Percentiles rank a stretch among this genome's conserved stretches.
These are phyloP conservation scores for Asbolus verrucosus DNA, from an alignment of 1,140 invertebrate genomes.

Conservation along the genomic window DNA sequence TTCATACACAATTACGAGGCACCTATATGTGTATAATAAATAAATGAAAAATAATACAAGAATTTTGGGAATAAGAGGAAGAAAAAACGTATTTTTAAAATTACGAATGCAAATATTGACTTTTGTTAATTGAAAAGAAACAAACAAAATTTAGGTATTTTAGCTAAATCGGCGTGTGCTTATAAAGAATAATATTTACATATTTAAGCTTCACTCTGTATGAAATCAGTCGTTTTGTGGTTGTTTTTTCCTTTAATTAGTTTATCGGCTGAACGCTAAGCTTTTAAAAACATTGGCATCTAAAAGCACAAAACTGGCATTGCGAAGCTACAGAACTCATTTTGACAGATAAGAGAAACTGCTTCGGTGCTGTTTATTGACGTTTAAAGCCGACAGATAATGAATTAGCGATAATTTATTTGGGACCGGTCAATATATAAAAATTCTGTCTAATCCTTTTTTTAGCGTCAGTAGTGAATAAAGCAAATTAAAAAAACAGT, in stretches of 20 bases:
- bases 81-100: too few relatives aligned
- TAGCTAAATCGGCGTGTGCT: too few relatives aligned
- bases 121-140: conserved; percentile 8
- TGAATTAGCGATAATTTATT: too few relatives aligned
- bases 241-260: conserved; percentile 31
- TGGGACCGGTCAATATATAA: conserved; percentile 12
- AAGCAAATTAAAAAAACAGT: conserved; percentile 33
- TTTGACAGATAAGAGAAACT: background rate
- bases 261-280: conserved; percentile 21
- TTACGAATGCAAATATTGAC: too few relatives aligned
- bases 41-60: too few relatives aligned
- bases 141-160: too few relatives aligned
- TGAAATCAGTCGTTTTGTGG: conserved; percentile 30
- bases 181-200: too few relatives aligned
- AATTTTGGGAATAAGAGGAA: too few relatives aligned
- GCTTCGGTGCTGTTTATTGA: background rate
- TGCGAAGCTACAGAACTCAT: background rate
- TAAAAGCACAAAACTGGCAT: conserved; percentile 16
- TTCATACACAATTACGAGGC: too few relatives aligned
- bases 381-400: too few relatives aligned
- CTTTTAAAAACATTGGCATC: conserved; percentile 17
- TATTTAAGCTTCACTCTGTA: conserved; percentile 21
- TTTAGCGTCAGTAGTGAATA: conserved; percentile 25
- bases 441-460: conserved; percentile 24
- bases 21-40: too few relatives aligned